phyloP scores from a whole-genome alignment of 2,888 invertebrate species.

The Chouioia cunea region DNA sequence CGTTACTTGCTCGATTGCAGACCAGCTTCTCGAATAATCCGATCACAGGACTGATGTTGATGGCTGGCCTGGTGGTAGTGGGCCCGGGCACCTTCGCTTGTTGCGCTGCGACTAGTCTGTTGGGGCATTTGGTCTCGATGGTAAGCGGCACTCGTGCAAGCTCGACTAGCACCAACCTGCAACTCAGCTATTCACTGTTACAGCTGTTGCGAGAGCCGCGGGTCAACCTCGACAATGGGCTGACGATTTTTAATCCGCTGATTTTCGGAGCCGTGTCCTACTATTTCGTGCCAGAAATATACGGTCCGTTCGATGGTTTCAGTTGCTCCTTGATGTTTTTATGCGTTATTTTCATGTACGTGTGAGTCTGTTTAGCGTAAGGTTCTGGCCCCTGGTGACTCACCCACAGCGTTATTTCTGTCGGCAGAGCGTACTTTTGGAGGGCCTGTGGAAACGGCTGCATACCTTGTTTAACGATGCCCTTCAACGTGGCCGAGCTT shows the following conservation, averaged over 20 bases:
- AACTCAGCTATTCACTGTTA: constrained; percentile 6
- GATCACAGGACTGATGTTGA: constrained; percentile 66
- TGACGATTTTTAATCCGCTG: constrained; percentile 63
- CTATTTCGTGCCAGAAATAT: constrained; percentile 54
- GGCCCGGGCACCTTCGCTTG: constrained; percentile 59
- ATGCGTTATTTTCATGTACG: constrained; percentile 60
- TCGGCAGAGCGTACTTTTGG: constrained; percentile 62
- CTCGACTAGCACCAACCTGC: background rate
- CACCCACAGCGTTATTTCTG: too few species aligned
- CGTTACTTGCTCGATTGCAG: constrained; percentile 53
- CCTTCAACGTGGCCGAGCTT: constrained; percentile 65
- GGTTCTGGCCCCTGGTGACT: background rate
- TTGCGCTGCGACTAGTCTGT: constrained; percentile 57
- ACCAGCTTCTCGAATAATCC: constrained; percentile 68
- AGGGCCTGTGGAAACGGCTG: constrained; percentile 58
- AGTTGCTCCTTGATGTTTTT: constrained; percentile 54
- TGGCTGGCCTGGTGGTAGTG: constrained; percentile 60
- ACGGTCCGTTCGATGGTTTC: constrained; percentile 59
- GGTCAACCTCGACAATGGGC: constrained; percentile 57
- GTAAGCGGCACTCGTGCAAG: constrained; percentile 54
- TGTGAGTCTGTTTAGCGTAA: background rate
- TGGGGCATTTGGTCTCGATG: constrained; percentile 62
- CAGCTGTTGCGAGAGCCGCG: constrained; percentile 57
- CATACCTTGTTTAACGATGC: constrained; percentile 63
- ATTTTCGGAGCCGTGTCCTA: constrained; percentile 61